Evolutionary conservation across 2,113 vertebrate species (phyloP), one percentile per base, ranked within the genome.

Genomic region (Peromyscus leucopus): DNA sequence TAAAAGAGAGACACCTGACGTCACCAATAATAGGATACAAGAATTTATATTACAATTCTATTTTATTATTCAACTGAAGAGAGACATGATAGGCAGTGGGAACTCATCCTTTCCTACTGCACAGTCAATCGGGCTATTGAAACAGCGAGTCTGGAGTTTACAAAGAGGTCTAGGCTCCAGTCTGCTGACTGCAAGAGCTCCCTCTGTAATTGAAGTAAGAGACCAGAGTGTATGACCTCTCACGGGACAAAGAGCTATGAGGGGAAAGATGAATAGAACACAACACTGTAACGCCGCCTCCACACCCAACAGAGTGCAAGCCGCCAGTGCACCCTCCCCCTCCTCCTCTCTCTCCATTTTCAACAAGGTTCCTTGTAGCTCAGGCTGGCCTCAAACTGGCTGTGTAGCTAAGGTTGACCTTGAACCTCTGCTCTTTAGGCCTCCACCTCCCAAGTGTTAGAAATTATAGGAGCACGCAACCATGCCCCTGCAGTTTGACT

Each of bases 21-120:
- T n/a, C 4, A 9, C 57, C 39, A 46, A 57, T 84, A 69, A 76
- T 11, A 5, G 12, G 46, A 31, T 36, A 4, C 15, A 33, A 59
- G 2, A 48, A 21, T 87, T 90, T 83, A 42, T 90, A 26, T 63
- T 72, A 7, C 31, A 13, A 82, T 72, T 57, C 67, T 67, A 28
- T 85, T 75, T 88, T 91, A 39, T 87, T 90, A 48, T n/a, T 82
- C 63, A 78, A 51, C 36, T 85, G 69, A 84, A 94, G 31, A 48
- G 10, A 72, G 48, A 80, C 69, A 69, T 42, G 6, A 75, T 2
- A 63, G 57, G 42, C 6, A 57, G 36, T 7, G 2, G 39, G 85
- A 91, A 57, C 22, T 15, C 42, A 8, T 3, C 42, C 76, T 46
- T 82, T 90, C 57, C 80, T 7, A 26, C 36, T 42, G 2, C 0